Percentiles rank a stretch among this genome's conserved stretches.
phyloP scores from a whole-genome alignment of 2,113 vertebrate species.

The Willisornis vidua region DNA sequence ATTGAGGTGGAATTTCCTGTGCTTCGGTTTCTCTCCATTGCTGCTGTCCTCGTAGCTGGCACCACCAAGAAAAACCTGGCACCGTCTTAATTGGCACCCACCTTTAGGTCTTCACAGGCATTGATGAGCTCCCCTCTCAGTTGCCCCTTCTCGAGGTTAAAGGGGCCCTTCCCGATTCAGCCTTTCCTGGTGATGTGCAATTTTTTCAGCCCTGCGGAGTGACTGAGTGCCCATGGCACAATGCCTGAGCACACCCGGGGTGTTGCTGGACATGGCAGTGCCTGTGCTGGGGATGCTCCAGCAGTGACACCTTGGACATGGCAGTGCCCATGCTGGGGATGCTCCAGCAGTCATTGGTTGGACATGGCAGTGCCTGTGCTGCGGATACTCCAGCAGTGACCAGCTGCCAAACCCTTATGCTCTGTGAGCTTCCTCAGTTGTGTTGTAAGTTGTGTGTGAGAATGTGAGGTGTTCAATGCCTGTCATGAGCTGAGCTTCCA shows the following conservation, averaged over 20 bases:
- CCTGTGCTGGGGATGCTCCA: no score
- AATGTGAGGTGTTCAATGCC: fast-evolving
- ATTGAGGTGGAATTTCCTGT: background rate
- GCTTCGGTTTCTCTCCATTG: background rate
- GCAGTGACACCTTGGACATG: no score
- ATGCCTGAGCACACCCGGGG: background rate
- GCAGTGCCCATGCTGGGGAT: no score
- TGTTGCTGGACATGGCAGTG: background rate
- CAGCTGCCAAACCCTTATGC: background rate
- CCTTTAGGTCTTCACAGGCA: fast-evolving
- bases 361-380: background rate
- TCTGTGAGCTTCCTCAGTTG: fast-evolving
- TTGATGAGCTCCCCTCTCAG: background rate
- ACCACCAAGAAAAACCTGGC: background rate
- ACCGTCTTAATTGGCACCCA: background rate
- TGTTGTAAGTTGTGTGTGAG: fast-evolving
- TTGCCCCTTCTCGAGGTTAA: background rate
- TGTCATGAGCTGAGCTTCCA: fast-evolving
- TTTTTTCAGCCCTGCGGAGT: fast-evolving
- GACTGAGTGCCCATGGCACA: fast-evolving
- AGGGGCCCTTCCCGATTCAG: background rate
- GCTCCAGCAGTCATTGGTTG: no score
- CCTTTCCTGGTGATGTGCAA: fast-evolving
- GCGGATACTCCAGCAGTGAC: no score
- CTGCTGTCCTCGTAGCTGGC: background rate